Evolutionary conservation across 23 tunicate species (phyloP).

Genomic region (Halocynthia roretzi): DNA sequence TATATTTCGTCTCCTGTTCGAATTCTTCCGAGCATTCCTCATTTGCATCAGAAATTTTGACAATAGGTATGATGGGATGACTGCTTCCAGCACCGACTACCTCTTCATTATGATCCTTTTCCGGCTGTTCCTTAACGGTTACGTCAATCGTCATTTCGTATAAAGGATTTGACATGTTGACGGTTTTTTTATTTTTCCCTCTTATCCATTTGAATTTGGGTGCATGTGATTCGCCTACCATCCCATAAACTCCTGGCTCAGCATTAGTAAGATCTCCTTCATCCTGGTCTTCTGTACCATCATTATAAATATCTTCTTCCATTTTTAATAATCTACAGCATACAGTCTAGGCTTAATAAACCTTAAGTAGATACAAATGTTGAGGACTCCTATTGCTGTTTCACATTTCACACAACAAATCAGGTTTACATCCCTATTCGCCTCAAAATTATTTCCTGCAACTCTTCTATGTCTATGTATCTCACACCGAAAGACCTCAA

Average conservation of each 20-base stretch:
- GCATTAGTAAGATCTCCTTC: conserved; percentile 1
- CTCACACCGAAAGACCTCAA: too few relatives aligned
- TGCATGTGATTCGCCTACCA: conserved; percentile 24
- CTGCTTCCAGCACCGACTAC: not conserved
- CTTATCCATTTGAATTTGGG: conserved; percentile 22
- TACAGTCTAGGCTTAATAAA: too few relatives aligned
- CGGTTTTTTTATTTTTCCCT: conserved; percentile 2
- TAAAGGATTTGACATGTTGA: conserved; percentile 7
- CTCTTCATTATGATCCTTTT: not conserved
- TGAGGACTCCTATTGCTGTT: too few relatives aligned
- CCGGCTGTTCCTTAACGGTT: not conserved
- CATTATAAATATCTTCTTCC: conserved; percentile 8
- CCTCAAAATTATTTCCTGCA: too few relatives aligned
- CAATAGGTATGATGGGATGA: not conserved
- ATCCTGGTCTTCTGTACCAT: not conserved
- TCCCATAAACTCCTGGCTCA: conserved; percentile 25
- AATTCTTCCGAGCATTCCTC: too few relatives aligned
- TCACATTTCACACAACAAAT: too few relatives aligned
- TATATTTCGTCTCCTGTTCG: not conserved
- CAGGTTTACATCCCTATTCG: too few relatives aligned
- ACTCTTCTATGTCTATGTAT: too few relatives aligned
- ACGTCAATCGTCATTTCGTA: conserved; percentile 9
- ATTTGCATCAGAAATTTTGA: not conserved
- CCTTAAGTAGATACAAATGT: too few relatives aligned
- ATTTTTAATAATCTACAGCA: not conserved